Base-by-base conservation (phyloP, 1,140 invertebrate species). In the Dryas iulia region DNA sequence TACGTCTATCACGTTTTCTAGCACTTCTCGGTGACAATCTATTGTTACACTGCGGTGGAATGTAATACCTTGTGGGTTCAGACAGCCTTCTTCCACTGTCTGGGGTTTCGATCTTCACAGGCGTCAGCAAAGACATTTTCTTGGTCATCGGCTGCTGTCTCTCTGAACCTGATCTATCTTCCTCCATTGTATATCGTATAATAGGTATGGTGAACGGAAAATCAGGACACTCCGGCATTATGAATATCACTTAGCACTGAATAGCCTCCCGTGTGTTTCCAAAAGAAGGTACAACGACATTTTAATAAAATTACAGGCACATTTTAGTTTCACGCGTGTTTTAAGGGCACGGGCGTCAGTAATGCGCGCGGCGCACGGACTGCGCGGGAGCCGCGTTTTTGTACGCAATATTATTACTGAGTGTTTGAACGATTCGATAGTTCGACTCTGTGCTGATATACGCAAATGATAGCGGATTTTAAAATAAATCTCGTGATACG, bases 171-270 rank as follows among this genome's bases (percentile, higher is more conserved):
- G 75, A 60, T 56, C 75, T 77, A 28, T 89, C 84, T 25, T 88
- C 86, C 7, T 91, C 89, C 87, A 91, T 90, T 33, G 88, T 90
- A 76, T 90, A 91, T 21, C 86, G 66, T 78, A 91, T 91, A 61
- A 90, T 82, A 14, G 89, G 89, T 47, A 91, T 89, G 3, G 88
- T 88, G 69, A 91, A 91, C 6, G 82, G 72, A 26, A 86, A 85
- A 66, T 91, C 88, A 25, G 87, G 85, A 71, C 87, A 90, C 87
- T 90, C 89, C 30, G 89, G 89, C 89, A 91, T 91, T 78, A 65
- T 88, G 54, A 63, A 39, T 52, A 76, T 82, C 85, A 90, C 82
- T 79, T 61, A 72, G 82, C 79, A 75, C 23, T 66, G 62, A 83
- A 78, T 76, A 71, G 73, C 66, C 72, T 74, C 63, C 73, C 72